Evolutionary conservation across 2,797 vertebrate species (phyloP), one percentile per base, ranked within the genome.

Genomic region (Coreius guichenoti): DNA sequence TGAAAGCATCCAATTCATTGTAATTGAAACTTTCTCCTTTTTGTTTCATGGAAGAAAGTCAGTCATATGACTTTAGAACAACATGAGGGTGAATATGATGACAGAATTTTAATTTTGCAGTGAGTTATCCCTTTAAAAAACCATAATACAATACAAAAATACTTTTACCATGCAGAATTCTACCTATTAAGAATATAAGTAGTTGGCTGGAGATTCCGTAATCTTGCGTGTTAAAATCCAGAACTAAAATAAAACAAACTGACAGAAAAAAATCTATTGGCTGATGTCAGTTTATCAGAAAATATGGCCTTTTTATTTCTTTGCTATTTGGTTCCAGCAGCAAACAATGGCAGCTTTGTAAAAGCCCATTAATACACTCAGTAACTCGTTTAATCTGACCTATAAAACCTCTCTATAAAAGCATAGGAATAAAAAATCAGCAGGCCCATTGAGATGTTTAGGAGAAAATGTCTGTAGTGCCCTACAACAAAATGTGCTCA

Each of bases 301-400:
- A 79, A 79, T 63, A 61, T 13, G 23, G n/a, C 14, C 14, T 79
- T 63, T 56, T 78, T 56, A 56, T 76, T 36, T 56, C 49, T 61
- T 77, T 43, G 23, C 54, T 77, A 11, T 61, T 45, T 63, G 36
- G 23, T 63, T 79, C 36, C 16, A 43, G 43, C 23, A 43, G 61
- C 58, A 45, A 78, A 77, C 33, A 39, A 77, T 39, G 8, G 51
- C 75, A 77, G 39, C 54, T 79, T 58, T 79, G 23, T 79, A 63
- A 79, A 79, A 45, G n/a, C 56, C 56, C 56, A 29, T 29, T 79
- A 65, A 83, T 33, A 74, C 29, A 75, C 70, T 74, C 43, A 63
- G 54, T 49, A 49, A 74, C 56, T 47, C 31, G 26, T 69, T n/a
- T 47, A 74, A 63, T 63, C 31, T 76, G 61, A 75, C 43, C 81